Evolutionary conservation across 2,797 vertebrate species (phyloP), one percentile per base, ranked within the genome.

Genomic region (Halcyon leucocephala): DNA sequence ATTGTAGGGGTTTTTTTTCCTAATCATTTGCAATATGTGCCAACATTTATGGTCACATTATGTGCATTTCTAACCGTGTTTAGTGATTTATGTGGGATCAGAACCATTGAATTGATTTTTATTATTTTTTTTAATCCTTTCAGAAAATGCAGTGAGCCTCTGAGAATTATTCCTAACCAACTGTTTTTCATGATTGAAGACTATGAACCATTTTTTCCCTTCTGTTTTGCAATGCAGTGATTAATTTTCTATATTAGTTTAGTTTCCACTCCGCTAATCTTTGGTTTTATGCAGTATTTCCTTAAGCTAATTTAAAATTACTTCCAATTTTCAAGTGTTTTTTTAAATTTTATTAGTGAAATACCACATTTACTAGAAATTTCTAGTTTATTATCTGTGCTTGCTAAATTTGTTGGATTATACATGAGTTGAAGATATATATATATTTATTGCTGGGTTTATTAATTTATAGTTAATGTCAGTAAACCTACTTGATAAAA

Each of bases 191-290:
- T n/a, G 31, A 54, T 6, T 5, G 3, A 78, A 83, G 13, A 15
- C 55, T 64, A 29, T 51, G 89, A 85, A 72, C 6, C 19, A 60
- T 6, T 71, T 87, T 87, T 79, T 42, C 3, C 31, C 13, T 58
- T 73, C 39, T 66, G 13, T 72, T 88, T 87, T 90, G 33, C 49
- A 74, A 20, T 61, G 31, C 10, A 61, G 6, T 57, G 80, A 22
- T 74, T 88, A 28, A 49, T 91, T 94, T 91, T 89, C 79, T 78
- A 1, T 88, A 65, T 41, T 90, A 39, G 12, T 80, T 94, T 65
- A 79, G 51, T 76, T 93, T 93, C 17, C 7, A 25, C 20, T 69
- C 19, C 69, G 19, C 19, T 83, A 31, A 46, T 72, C 29, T 86
- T 90, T 62, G 58, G 6, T 28, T 95, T 54, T 54, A 35, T 65